These are phyloP conservation scores for Aethina tumida DNA, from an alignment of 1,140 invertebrate species.

Conservation along the genomic window DNA sequence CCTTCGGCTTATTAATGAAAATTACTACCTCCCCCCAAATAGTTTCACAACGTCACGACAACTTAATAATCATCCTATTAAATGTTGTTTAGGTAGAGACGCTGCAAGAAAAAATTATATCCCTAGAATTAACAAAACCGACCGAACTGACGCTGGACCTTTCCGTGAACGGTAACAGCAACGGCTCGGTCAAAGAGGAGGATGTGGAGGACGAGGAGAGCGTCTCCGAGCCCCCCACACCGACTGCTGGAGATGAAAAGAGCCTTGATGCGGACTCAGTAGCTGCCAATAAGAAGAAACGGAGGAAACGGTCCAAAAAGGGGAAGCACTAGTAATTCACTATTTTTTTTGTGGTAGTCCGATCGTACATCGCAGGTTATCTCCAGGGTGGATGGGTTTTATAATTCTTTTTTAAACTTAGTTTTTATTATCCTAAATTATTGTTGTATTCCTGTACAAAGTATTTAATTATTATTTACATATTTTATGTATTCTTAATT, in stretches of 20 bases:
- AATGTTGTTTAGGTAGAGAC: conserved; percentile 64
- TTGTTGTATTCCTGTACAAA: conserved; percentile 25
- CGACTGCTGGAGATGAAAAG: conserved; percentile 27
- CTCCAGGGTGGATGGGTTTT: conserved; percentile 25
- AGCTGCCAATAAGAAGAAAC: conserved; percentile 24
- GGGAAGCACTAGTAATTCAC: conserved; percentile 26
- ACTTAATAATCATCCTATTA: no score
- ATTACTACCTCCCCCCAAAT: no score
- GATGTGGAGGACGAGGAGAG: conserved; percentile 16
- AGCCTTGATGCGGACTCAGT: conserved; percentile 17
- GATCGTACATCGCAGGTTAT: conserved; percentile 7
- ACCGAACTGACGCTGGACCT: conserved; percentile 20
- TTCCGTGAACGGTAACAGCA: conserved; percentile 21
- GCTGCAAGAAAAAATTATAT: conserved; percentile 78
- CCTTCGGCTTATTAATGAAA: no score
- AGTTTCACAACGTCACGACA: no score
- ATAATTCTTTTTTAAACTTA: conserved; percentile 16
- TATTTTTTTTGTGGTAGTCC: not conserved
- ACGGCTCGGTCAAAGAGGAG: conserved; percentile 7
- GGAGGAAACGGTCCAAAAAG: conserved; percentile 29
- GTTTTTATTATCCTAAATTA: conserved; percentile 21
- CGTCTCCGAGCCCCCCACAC: conserved; percentile 28
- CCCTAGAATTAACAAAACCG: conserved; percentile 58
- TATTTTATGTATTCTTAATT: conserved; percentile 22
- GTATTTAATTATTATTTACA: conserved; percentile 23